phyloP scores from a whole-genome alignment of 2,113 vertebrate species.

The Zosterops lateralis region DNA sequence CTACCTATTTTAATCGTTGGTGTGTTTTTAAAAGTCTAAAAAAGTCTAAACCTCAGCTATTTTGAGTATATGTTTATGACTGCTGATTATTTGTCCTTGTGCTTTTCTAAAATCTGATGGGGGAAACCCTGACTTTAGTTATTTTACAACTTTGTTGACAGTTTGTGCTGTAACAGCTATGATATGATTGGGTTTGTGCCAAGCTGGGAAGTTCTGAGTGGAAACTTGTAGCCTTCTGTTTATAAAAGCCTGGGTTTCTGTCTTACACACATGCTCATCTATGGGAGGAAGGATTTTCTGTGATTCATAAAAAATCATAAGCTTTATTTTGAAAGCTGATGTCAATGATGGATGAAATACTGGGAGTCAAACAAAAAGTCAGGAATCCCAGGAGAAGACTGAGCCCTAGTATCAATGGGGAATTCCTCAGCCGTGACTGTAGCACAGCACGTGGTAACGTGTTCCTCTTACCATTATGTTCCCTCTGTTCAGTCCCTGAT shows the following conservation, averaged over 20 bases:
- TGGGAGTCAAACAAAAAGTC: background rate
- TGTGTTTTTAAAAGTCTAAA: background rate
- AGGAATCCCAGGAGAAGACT: background rate
- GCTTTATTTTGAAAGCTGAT: background rate
- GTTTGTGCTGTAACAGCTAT: slow-evolving; percentile 48
- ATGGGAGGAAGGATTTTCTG: background rate
- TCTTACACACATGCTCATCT: background rate
- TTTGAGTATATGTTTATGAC: slow-evolving; percentile 7
- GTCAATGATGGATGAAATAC: background rate
- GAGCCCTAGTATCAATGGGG: background rate
- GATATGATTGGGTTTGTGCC: slow-evolving; percentile 54
- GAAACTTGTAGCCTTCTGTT: slow-evolving; percentile 63
- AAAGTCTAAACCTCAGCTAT: background rate
- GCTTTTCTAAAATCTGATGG: slow-evolving; percentile 39
- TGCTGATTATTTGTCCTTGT: slow-evolving; percentile 11
- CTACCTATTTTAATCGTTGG: background rate
- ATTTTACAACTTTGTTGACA: slow-evolving; percentile 61
- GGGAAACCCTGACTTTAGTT: slow-evolving; percentile 55
- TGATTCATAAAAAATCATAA: background rate
- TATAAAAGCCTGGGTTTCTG: slow-evolving; percentile 41
- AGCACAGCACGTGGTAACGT: background rate
- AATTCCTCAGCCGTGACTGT: background rate
- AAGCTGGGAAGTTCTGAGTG: slow-evolving; percentile 53
- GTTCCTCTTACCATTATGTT: background rate
- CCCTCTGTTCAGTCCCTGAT: background rate